Evolutionary conservation across 2,113 vertebrate genomes (phyloP).

Genomic region (Gymnorhina tibicen): DNA sequence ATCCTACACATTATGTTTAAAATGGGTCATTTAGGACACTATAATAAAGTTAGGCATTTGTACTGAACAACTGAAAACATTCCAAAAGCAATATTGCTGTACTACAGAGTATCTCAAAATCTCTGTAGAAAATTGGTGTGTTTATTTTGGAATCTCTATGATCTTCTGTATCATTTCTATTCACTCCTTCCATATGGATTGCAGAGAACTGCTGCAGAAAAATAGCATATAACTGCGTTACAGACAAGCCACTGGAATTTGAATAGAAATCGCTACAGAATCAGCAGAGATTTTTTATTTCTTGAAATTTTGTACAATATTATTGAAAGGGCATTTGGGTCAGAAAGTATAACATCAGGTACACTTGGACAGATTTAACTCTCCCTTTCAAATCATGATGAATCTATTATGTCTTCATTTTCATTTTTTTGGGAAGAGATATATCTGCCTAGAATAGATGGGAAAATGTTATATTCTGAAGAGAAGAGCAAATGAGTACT

Average conservation of each 20-base stretch:
- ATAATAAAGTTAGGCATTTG: not conserved
- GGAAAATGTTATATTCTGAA: not conserved
- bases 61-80: not conserved
- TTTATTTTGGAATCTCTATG: constrained; percentile 30
- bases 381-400: not conserved
- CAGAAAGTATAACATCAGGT: not conserved
- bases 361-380: not conserved
- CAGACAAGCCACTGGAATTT: constrained; percentile 12
- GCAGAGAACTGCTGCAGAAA: constrained; percentile 7
- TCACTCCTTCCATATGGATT: not conserved
- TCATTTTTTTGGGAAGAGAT: not conserved
- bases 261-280: not conserved
- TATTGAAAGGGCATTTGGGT: not conserved
- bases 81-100: not conserved
- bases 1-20: not conserved
- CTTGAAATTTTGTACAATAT: not conserved
- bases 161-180: constrained; percentile 26
- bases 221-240: constrained; percentile 6
- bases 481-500: not conserved
- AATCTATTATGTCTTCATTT: not conserved
- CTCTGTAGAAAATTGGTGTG: constrained; percentile 7
- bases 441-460: not conserved
- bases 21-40: not conserved
- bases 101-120: not conserved
- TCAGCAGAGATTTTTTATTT: not conserved